Evolutionary conservation across 2,888 invertebrate genomes (phyloP).

Genomic region (Philonicus albiceps): DNA sequence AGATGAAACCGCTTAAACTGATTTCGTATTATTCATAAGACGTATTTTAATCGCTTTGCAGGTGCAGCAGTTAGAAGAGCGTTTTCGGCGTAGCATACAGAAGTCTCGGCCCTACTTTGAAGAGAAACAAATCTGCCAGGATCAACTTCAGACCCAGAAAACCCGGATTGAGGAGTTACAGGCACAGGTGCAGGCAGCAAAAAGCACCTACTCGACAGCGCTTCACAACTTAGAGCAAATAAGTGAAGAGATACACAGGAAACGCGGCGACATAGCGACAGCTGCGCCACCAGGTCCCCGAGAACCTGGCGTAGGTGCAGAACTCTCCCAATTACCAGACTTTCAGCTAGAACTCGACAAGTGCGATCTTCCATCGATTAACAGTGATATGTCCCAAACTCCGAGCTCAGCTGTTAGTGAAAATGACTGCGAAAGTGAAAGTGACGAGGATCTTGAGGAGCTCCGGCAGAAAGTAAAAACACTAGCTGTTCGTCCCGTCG

Average conservation of each 20-base stretch:
- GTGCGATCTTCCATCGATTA: conserved; percentile 67
- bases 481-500: conserved; percentile 76
- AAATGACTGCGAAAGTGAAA: conserved; percentile 58
- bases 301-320: conserved; percentile 81
- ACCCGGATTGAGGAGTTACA: conserved; percentile 83
- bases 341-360: conserved; percentile 68
- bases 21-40: neutral
- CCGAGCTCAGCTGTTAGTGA: conserved; percentile 66
- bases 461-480: conserved; percentile 75
- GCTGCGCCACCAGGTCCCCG: conserved; percentile 60
- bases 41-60: conserved; percentile 54
- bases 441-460: conserved; percentile 70
- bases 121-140: conserved; percentile 85
- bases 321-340: conserved; percentile 65
- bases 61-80: conserved; percentile 83
- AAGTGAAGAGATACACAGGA: conserved; percentile 86
- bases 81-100: conserved; percentile 79
- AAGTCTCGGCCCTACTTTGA: conserved; percentile 93
- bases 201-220: conserved; percentile 81
- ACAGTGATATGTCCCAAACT: conserved; percentile 66
- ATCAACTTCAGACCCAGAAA: conserved; percentile 85
- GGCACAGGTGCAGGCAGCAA: conserved; percentile 75
- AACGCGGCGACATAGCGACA: conserved; percentile 58
- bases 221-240: conserved; percentile 86
- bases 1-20: neutral